A percentile compares a stretch with the other conserved stretches of the same genome.
Evolutionary conservation across 2,113 vertebrate species (phyloP).

Genomic region (Oreotragus oreotragus): DNA sequence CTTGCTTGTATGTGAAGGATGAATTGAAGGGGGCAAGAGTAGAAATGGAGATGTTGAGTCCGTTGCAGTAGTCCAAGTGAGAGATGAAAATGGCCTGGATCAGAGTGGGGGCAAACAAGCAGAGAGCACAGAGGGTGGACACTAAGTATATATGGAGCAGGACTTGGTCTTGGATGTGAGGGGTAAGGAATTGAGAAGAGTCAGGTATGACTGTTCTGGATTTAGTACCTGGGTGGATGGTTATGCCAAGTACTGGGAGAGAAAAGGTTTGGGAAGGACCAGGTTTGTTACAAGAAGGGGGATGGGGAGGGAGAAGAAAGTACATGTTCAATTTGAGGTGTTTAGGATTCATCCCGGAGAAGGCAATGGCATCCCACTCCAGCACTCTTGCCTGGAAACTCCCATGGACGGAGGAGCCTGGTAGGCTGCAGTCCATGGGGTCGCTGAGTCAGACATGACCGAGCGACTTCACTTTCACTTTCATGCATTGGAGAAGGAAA

Average conservation of each 20-base stretch:
- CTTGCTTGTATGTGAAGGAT: not conserved
- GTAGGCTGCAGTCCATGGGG: too few species aligned
- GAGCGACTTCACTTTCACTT: too few species aligned
- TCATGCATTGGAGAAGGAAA: too few species aligned
- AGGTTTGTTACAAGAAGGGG: not conserved
- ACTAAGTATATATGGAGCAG: slow-evolving; percentile 6
- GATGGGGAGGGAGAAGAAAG: not conserved
- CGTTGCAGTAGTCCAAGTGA: not conserved
- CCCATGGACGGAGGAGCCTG: too few species aligned
- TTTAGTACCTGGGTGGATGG: not conserved
- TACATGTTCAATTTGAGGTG: not conserved
- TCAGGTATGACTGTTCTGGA: not conserved
- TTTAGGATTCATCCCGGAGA: not conserved
- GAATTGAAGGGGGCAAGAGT: not conserved
- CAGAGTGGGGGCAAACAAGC: not conserved
- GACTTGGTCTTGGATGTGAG: not conserved
- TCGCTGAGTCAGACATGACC: too few species aligned
- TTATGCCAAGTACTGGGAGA: not conserved
- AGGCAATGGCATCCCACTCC: too few species aligned
- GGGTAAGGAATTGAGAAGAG: not conserved
- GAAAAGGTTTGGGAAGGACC: not conserved
- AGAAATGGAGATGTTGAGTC: not conserved
- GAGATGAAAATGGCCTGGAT: not conserved
- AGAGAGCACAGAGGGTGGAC: not conserved
- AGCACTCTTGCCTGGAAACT: too few species aligned